A percentile compares a stretch with the other conserved stretches of the same genome.
Evolutionary conservation across 2,797 vertebrate species (phyloP).

Genomic region (Emydoidea blandingii): DNA sequence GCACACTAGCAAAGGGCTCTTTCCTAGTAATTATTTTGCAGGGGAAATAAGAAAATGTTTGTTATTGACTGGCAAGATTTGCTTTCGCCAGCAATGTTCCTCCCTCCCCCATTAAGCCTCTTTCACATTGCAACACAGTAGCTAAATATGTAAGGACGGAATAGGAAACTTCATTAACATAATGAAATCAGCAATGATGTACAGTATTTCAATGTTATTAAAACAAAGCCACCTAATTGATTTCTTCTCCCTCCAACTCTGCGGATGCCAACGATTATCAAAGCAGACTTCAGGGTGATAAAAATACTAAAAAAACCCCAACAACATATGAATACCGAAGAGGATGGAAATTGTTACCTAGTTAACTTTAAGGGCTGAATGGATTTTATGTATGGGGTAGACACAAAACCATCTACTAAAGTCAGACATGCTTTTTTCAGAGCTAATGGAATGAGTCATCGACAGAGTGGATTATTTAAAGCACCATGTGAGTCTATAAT

Average conservation of each 20-base stretch:
- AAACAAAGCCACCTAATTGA: not conserved
- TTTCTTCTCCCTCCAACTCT: not conserved
- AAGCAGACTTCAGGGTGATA: not conserved
- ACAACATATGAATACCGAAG: not conserved
- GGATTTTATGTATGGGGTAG: constrained; percentile 83
- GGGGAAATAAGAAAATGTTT: not conserved
- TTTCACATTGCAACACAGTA: not conserved
- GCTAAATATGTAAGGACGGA: too few relatives aligned
- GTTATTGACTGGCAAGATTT: not conserved
- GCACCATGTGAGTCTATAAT: constrained; percentile 89
- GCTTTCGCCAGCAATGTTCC: not conserved
- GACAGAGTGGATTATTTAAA: constrained; percentile 90
- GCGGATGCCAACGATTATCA: not conserved
- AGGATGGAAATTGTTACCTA: constrained; percentile 39
- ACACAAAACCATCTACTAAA: constrained; percentile 84
- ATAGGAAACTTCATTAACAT: not conserved
- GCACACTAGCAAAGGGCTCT: not conserved
- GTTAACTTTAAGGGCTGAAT: constrained; percentile 75
- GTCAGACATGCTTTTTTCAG: constrained; percentile 81
- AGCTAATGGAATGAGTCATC: constrained; percentile 89
- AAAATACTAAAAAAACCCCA: not conserved
- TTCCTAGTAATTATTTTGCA: not conserved
- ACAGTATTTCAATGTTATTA: not conserved
- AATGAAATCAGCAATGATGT: not conserved
- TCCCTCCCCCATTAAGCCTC: not conserved